Evolutionary conservation across 2,797 vertebrate genomes (phyloP).

Genomic region (Typhlichthys subterraneus): DNA sequence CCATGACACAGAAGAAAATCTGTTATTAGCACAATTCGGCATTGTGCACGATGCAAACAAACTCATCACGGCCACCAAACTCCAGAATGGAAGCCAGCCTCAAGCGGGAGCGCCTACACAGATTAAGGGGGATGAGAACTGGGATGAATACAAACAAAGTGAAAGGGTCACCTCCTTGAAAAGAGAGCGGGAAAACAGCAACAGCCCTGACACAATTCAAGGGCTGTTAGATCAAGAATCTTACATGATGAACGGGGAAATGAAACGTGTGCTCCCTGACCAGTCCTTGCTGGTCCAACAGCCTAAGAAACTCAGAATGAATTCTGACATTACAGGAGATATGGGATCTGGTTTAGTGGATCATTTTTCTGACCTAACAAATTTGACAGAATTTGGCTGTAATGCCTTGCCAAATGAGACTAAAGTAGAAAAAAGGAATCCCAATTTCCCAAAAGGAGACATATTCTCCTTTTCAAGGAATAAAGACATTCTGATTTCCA

Average conservation of each 20-base stretch:
- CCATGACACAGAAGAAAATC: constrained; percentile 93
- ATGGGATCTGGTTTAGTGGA: constrained; percentile 68
- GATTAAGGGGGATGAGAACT: constrained; percentile 83
- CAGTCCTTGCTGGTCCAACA: constrained; percentile 83
- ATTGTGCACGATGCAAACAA: constrained; percentile 77
- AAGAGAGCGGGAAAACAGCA: constrained; percentile 75
- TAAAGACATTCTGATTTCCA: constrained; percentile 85
- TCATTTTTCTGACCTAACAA: constrained; percentile 71
- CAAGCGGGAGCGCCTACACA: constrained; percentile 77
- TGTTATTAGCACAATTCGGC: constrained; percentile 85
- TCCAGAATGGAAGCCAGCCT: constrained; percentile 87
- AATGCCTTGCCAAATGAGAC: constrained; percentile 74
- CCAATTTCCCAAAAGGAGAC: constrained; percentile 83
- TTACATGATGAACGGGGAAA: constrained; percentile 85
- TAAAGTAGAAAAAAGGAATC: constrained; percentile 76
- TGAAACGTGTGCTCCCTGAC: constrained; percentile 85
- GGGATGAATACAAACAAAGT: constrained; percentile 77
- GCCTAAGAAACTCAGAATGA: constrained; percentile 83
- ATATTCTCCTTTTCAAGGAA: constrained; percentile 82
- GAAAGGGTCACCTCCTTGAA: constrained; percentile 78
- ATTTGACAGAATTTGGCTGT: constrained; percentile 70
- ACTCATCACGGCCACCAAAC: constrained; percentile 68
- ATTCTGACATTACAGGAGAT: constrained; percentile 78
- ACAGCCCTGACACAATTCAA: constrained; percentile 76
- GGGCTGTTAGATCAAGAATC: constrained; percentile 78